phyloP scores from a whole-genome alignment of 1,140 invertebrate species.

The Trichonephila clavata region DNA sequence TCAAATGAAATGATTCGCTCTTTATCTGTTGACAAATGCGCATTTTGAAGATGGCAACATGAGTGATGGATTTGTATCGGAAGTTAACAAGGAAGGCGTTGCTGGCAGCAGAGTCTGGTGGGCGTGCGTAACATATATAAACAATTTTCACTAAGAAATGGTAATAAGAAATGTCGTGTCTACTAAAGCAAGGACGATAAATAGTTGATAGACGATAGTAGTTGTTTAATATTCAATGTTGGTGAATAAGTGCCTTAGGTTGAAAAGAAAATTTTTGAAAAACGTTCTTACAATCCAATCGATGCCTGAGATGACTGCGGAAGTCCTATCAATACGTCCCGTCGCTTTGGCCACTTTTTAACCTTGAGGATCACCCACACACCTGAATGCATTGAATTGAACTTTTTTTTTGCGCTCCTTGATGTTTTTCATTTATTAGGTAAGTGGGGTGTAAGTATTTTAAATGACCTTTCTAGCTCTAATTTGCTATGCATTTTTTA shows the following conservation, averaged over 20 bases:
- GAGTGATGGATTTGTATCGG: constrained; percentile 9
- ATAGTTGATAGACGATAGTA: no score
- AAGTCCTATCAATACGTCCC: background rate
- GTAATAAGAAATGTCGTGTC: constrained; percentile 6
- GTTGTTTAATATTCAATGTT: constrained; percentile 69
- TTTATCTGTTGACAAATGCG: background rate
- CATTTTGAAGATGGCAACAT: constrained; percentile 17
- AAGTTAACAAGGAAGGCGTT: constrained; percentile 66
- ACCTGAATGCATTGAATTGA: background rate
- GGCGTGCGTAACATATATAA: constrained; percentile 36
- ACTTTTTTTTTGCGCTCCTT: background rate
- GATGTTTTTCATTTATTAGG: background rate
- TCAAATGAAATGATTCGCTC: no score
- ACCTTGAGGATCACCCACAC: background rate
- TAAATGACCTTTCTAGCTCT: background rate
- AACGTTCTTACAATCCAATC: constrained; percentile 38
- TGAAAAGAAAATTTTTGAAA: constrained; percentile 42
- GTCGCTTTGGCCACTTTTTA: no score
- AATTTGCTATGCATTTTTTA: background rate
- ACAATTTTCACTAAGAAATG: constrained; percentile 51
- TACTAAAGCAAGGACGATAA: constrained; percentile 56
- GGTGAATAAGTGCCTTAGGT: constrained; percentile 35
- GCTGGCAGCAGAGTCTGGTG: constrained; percentile 8
- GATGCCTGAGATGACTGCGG: constrained; percentile 17
- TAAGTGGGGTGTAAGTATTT: background rate